These are phyloP conservation scores for Polia nebulosa DNA, from an alignment of 2,888 invertebrate genomes.

Conservation along the genomic window DNA sequence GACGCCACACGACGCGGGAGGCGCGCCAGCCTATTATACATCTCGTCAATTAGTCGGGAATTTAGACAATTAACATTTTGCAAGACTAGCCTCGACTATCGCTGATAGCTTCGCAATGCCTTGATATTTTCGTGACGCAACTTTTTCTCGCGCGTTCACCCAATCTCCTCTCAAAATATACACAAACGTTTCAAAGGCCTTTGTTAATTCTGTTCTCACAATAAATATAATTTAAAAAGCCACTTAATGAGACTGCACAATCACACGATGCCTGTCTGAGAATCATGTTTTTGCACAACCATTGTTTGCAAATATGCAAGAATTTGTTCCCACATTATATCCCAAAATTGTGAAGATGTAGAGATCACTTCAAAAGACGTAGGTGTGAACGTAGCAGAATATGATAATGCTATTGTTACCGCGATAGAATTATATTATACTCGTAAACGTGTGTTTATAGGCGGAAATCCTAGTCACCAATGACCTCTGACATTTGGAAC, in stretches of 20 bases:
- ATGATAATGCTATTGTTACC: constrained; percentile 62
- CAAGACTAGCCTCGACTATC: constrained; percentile 35
- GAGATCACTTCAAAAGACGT: constrained; percentile 56
- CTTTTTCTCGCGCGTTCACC: constrained; percentile 48
- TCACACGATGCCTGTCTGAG: constrained; percentile 72
- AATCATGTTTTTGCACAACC: constrained; percentile 77
- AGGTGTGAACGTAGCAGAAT: constrained; percentile 57
- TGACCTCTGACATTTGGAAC: constrained; percentile 82
- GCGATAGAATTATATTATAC: constrained; percentile 60
- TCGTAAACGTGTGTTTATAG: constrained; percentile 48
- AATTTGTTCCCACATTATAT: constrained; percentile 77
- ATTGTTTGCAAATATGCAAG: constrained; percentile 78
- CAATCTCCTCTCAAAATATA: constrained; percentile 51
- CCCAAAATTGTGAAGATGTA: constrained; percentile 67
- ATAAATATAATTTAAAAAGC: constrained; percentile 65
- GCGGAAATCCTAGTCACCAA: constrained; percentile 74
- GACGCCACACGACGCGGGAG: constrained; percentile 61
- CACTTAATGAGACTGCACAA: constrained; percentile 72
- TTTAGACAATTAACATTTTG: constrained; percentile 43
- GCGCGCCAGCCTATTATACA: constrained; percentile 43
- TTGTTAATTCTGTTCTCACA: constrained; percentile 75
- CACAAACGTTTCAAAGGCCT: constrained; percentile 68
- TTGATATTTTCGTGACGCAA: constrained; percentile 58
- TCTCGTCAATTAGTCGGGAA: constrained; percentile 56
- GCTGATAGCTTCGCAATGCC: constrained; percentile 40